phyloP scores from a whole-genome alignment of 2,797 vertebrate species.

The Orientallactaga sibirica region DNA sequence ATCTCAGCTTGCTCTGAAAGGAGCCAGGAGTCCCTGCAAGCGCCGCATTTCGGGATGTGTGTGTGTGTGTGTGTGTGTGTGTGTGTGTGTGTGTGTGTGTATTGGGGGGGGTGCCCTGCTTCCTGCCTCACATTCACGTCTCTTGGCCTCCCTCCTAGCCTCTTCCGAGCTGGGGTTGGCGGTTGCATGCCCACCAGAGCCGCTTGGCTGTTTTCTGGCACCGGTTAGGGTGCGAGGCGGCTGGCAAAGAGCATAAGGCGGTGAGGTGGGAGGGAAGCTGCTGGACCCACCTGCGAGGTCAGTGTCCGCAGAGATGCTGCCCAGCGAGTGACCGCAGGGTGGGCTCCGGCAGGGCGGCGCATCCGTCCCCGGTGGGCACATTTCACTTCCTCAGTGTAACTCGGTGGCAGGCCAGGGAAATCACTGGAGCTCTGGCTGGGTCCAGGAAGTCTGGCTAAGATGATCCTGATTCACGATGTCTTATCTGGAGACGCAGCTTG shows the following conservation, averaged over 20 bases:
- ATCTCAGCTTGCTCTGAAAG: slow-evolving; percentile 48
- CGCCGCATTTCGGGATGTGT: slow-evolving; percentile 25
- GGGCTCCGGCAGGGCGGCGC: background rate
- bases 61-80: no score
- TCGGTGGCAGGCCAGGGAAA: slow-evolving; percentile 74
- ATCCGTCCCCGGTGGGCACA: slow-evolving; percentile 2
- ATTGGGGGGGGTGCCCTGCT: background rate
- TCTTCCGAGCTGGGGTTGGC: slow-evolving; percentile 18
- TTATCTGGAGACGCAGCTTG: slow-evolving; percentile 43
- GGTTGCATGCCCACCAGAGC: background rate
- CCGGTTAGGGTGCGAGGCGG: slow-evolving; percentile 67
- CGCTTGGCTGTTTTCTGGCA: slow-evolving; percentile 39
- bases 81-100: no score
- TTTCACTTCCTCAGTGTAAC: slow-evolving; percentile 58
- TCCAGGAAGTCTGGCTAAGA: slow-evolving; percentile 52
- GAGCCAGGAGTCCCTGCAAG: background rate
- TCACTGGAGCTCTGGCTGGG: slow-evolving; percentile 67
- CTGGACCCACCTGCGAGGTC: slow-evolving; percentile 51
- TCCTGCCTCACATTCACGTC: background rate
- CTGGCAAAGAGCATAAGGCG: background rate
- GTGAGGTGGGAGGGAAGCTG: background rate
- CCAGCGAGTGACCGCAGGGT: background rate
- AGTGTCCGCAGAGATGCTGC: slow-evolving; percentile 4
- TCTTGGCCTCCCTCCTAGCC: background rate
- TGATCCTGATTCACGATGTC: slow-evolving; percentile 67